phyloP scores from a whole-genome alignment of 2,113 vertebrate genomes.

The Toxotes chatareus region DNA sequence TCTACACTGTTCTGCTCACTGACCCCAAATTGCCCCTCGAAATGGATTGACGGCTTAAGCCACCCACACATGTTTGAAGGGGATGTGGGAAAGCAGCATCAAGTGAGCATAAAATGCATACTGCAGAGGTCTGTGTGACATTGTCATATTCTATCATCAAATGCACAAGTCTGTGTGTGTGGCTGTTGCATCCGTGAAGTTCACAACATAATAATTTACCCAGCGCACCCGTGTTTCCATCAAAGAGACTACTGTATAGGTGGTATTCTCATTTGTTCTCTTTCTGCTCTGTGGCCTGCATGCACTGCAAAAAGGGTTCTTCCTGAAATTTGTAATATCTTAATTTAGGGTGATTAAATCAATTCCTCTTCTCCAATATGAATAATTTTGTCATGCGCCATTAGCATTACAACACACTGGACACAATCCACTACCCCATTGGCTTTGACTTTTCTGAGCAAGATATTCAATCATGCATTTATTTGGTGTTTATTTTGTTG shows the following conservation, averaged over 20 bases:
- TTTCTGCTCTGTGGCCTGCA: background rate
- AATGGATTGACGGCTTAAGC: slow-evolving; percentile 52
- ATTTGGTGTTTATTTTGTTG: background rate
- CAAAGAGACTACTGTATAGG: background rate
- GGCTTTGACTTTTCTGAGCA: background rate
- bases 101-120: slow-evolving; percentile 38
- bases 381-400: background rate
- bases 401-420: background rate
- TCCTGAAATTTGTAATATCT: background rate
- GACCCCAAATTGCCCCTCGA: slow-evolving; percentile 57
- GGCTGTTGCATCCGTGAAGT: slow-evolving; percentile 32
- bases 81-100: slow-evolving; percentile 36
- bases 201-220: slow-evolving; percentile 34
- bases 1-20: slow-evolving; percentile 34
- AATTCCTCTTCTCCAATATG: background rate
- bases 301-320: background rate
- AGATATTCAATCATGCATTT: background rate
- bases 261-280: background rate
- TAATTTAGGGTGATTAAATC: background rate
- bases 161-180: slow-evolving; percentile 24
- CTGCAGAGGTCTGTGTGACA: slow-evolving; percentile 48
- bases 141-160: slow-evolving; percentile 52
- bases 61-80: slow-evolving; percentile 57
- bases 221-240: slow-evolving; percentile 5
- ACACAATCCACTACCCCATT: background rate